These are phyloP conservation scores for Sceliomorpha sp. DNA, from an alignment of 2,888 invertebrate species.

Conservation along the genomic window DNA sequence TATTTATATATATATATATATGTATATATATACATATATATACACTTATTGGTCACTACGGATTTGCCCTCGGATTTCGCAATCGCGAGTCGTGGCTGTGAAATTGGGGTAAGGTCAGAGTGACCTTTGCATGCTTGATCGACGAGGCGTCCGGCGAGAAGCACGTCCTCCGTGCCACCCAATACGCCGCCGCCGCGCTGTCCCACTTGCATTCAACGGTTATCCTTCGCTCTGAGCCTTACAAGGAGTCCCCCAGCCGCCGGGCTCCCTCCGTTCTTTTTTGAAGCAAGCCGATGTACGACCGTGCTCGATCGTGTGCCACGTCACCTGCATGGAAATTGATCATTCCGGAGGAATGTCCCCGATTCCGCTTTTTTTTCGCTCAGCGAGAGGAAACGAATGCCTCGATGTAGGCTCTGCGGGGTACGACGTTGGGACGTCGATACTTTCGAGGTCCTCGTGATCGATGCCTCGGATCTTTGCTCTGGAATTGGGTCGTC, in stretches of 20 bases:
- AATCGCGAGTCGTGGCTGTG: constrained; percentile 31
- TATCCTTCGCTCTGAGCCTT: constrained; percentile 71
- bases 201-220: constrained; percentile 69
- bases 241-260: constrained; percentile 66
- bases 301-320: not conserved
- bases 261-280: constrained; percentile 58
- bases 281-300: constrained; percentile 50
- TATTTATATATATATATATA: too few species aligned
- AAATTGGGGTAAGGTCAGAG: constrained; percentile 74
- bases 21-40: too few species aligned
- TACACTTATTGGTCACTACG: too few species aligned
- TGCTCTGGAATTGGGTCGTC: constrained; percentile 1
- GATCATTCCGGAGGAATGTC: constrained; percentile 40
- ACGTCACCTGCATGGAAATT: constrained; percentile 46
- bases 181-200: constrained; percentile 67
- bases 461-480: constrained; percentile 18
- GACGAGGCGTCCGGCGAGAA: constrained; percentile 50
- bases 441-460: constrained; percentile 46
- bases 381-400: constrained; percentile 28
- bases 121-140: constrained; percentile 65
- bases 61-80: too few species aligned
- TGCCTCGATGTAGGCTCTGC: constrained; percentile 30
- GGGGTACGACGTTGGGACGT: constrained; percentile 29
- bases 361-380: constrained; percentile 25
- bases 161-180: constrained; percentile 67